Evolutionary conservation across 2,888 invertebrate species (phyloP).

Genomic region (Apodemia duryi): DNA sequence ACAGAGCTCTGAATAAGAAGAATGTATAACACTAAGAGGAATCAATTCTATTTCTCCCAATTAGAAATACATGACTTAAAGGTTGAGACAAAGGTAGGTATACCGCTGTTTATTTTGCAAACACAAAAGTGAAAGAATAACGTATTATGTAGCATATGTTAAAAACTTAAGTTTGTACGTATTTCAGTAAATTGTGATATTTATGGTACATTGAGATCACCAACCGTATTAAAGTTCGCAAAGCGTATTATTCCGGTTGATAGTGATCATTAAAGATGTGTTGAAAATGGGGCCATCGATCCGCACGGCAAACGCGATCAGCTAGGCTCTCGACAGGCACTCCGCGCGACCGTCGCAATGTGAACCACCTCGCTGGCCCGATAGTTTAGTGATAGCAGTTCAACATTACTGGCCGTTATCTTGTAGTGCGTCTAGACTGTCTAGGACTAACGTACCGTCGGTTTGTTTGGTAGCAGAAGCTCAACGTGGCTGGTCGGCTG

Average conservation of each 20-base stretch:
- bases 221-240: too few relatives aligned
- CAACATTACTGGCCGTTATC: neutral
- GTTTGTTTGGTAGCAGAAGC: neutral
- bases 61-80: too few relatives aligned
- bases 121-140: too few relatives aligned
- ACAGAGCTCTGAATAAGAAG: too few relatives aligned
- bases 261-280: conserved; percentile 21
- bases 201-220: too few relatives aligned
- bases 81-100: too few relatives aligned
- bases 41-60: too few relatives aligned
- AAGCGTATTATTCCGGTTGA: neutral
- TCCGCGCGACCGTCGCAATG: neutral
- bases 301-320: conserved; percentile 22
- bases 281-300: conserved; percentile 24
- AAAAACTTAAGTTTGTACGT: too few relatives aligned
- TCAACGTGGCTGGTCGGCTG: conserved; percentile 18
- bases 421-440: conserved; percentile 6
- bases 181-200: too few relatives aligned
- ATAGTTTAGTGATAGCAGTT: neutral
- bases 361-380: neutral
- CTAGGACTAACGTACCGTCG: neutral
- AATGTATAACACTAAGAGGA: too few relatives aligned
- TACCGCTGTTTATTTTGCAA: too few relatives aligned
- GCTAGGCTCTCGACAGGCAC: conserved; percentile 16
- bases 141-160: too few relatives aligned